These are phyloP conservation scores for Zoanthus sansibaricus DNA, from an alignment of 92 coral and sea anemone species.

Conservation along the genomic window DNA sequence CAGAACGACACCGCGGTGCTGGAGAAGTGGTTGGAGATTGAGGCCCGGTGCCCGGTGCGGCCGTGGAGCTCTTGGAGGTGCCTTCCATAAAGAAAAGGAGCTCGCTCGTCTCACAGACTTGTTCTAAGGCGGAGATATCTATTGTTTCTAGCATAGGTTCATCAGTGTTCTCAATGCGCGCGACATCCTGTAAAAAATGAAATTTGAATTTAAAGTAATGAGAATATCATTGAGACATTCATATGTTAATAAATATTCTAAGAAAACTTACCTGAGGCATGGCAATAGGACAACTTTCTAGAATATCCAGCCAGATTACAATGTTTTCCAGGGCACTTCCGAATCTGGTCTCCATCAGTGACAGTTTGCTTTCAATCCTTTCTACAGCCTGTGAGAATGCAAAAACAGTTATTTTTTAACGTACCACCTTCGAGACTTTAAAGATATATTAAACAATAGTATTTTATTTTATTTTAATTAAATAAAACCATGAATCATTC, in stretches of 20 bases:
- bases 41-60: too few species aligned
- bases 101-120: neutral
- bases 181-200: neutral
- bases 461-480: too few species aligned
- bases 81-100: too few species aligned
- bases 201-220: neutral
- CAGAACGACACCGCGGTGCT: too few species aligned
- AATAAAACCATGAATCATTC: too few species aligned
- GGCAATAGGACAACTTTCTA: neutral
- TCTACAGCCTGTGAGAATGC: neutral
- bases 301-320: neutral
- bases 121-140: conserved; percentile 3
- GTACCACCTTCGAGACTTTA: too few species aligned
- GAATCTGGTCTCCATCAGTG: neutral
- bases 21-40: too few species aligned
- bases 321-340: neutral
- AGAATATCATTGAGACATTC: too few species aligned
- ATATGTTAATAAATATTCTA: too few species aligned
- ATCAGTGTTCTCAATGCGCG: neutral
- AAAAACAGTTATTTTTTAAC: neutral
- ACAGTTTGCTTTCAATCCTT: neutral
- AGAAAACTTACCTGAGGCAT: neutral
- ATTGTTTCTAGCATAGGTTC: neutral
- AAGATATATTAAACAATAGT: too few species aligned
- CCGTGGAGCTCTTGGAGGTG: too few species aligned